Evolutionary conservation across 2,888 invertebrate species (phyloP).

Genomic region (Dicranocentrus wangi): DNA sequence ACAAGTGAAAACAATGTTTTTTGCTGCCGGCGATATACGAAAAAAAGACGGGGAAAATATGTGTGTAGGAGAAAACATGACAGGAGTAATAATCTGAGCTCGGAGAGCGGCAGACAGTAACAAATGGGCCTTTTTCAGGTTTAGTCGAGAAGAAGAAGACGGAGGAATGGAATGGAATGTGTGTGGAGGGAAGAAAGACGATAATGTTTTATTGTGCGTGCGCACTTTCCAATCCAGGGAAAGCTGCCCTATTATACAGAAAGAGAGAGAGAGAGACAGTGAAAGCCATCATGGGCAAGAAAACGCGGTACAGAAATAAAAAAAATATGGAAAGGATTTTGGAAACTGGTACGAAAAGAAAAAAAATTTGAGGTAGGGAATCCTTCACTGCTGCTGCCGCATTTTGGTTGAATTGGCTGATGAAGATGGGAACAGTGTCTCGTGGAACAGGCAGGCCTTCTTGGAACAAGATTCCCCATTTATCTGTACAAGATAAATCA

Average conservation of each 20-base stretch:
- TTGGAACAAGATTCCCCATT: slow-evolving; percentile 2
- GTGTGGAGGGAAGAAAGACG: not conserved
- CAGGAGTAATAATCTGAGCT: slow-evolving; percentile 56
- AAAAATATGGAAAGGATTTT: no score
- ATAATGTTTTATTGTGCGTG: slow-evolving; percentile 22
- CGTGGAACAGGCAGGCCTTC: no score
- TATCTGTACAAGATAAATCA: slow-evolving; percentile 55
- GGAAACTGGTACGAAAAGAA: not conserved
- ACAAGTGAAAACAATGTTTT: slow-evolving; percentile 4
- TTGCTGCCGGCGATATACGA: slow-evolving; percentile 1
- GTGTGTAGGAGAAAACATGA: slow-evolving; percentile 43
- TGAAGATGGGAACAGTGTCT: no score
- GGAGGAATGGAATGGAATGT: no score
- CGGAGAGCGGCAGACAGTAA: slow-evolving; percentile 41
- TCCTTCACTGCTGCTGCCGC: no score
- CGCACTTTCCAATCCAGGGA: not conserved
- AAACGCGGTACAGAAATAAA: not conserved
- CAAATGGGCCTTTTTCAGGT: slow-evolving; percentile 51
- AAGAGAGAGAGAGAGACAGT: not conserved
- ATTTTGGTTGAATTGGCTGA: no score
- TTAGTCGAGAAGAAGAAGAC: slow-evolving; percentile 22
- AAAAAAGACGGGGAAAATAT: slow-evolving; percentile 6
- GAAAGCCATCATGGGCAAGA: slow-evolving; percentile 1
- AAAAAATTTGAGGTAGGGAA: not conserved
- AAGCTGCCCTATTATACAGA: not conserved